phyloP scores from a whole-genome alignment of 1,140 invertebrate species.

The Dinoponera quadriceps region DNA sequence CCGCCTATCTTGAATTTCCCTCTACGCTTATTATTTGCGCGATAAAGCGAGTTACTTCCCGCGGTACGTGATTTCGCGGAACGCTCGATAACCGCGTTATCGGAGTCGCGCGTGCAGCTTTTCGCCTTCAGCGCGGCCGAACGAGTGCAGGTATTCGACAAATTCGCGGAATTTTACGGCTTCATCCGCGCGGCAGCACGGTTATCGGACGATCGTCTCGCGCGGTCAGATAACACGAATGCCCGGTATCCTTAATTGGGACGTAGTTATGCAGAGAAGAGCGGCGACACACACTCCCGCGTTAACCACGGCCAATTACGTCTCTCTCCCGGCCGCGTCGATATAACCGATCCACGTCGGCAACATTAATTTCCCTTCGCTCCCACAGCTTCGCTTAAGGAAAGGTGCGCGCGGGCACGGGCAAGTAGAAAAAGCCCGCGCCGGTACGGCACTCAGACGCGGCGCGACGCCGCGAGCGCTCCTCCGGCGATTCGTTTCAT shows the following conservation, averaged over 20 bases:
- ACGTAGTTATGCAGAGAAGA: slow-evolving; percentile 57
- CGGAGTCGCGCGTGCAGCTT: slow-evolving; percentile 37
- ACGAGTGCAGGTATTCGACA: slow-evolving; percentile 41
- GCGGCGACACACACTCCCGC: slow-evolving; percentile 23
- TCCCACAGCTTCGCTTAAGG: not conserved
- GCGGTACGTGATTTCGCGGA: not conserved
- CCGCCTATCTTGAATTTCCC: slow-evolving; percentile 10
- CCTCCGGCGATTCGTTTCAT: not conserved
- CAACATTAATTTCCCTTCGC: slow-evolving; percentile 19
- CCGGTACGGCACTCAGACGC: not conserved
- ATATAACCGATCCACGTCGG: slow-evolving; percentile 37
- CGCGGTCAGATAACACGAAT: slow-evolving; percentile 59
- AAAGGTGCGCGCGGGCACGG: not conserved
- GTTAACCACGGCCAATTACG: slow-evolving; percentile 49
- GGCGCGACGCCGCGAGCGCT: no score
- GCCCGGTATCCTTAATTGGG: slow-evolving; percentile 57
- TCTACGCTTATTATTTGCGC: not conserved
- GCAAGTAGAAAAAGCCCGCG: slow-evolving; percentile 22
- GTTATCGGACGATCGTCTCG: slow-evolving; percentile 1
- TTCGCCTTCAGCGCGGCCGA: not conserved
- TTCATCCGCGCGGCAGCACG: slow-evolving; percentile 9
- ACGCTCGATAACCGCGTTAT: slow-evolving; percentile 27
- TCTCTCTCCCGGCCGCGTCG: slow-evolving; percentile 40
- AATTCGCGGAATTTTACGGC: slow-evolving; percentile 48
- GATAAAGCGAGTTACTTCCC: not conserved